These are phyloP conservation scores for Laterallus jamaicensis DNA, from an alignment of 2,113 vertebrate species.

Conservation along the genomic window DNA sequence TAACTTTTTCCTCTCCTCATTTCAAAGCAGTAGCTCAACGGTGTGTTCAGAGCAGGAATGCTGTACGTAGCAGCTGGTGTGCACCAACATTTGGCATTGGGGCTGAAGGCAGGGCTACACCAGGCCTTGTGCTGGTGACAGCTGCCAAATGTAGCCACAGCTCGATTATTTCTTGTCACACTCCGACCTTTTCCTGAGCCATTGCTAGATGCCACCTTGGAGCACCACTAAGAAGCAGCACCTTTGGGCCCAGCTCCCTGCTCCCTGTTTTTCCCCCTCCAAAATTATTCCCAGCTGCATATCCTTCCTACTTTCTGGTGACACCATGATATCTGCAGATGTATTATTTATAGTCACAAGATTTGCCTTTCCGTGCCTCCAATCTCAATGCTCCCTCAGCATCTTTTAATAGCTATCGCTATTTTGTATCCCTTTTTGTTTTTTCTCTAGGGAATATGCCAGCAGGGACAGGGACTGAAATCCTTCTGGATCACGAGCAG, in stretches of 20 bases:
- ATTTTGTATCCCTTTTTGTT: background rate
- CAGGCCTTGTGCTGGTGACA: background rate
- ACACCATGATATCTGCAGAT: background rate
- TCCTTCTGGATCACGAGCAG: constrained; percentile 12
- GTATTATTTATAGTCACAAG: background rate
- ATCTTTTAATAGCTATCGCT: background rate
- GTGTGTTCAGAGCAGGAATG: rapidly evolving
- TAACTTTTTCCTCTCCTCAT: background rate
- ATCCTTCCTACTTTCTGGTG: background rate
- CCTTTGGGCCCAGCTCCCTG: background rate
- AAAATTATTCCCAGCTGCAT: background rate
- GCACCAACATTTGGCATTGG: background rate
- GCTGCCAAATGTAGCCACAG: background rate
- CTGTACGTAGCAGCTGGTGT: background rate
- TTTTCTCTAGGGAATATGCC: background rate
- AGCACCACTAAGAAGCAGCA: background rate
- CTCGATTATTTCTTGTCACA: background rate
- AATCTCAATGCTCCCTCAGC: background rate
- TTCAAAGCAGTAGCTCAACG: background rate
- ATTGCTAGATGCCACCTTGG: background rate
- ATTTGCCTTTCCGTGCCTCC: background rate
- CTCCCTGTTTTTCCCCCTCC: background rate
- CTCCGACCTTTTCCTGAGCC: background rate
- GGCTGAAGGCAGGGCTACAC: background rate
- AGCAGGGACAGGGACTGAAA: background rate